Evolutionary conservation across 2,888 invertebrate species (phyloP).

Genomic region (Bombylius major): DNA sequence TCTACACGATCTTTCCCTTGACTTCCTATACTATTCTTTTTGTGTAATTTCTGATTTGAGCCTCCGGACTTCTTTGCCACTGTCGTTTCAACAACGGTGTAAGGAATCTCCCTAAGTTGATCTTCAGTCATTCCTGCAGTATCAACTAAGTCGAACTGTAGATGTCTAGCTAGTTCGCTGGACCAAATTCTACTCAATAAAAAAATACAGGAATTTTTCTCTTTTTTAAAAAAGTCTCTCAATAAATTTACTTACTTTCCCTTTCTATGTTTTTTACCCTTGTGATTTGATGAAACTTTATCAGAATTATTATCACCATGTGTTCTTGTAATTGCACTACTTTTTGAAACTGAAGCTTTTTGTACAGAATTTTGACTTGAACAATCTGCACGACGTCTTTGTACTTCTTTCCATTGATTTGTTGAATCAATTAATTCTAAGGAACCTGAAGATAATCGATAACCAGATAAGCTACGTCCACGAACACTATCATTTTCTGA

Average conservation of each 20-base stretch:
- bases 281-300: slow-evolving; percentile 38
- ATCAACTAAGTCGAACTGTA: slow-evolving; percentile 79
- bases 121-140: slow-evolving; percentile 81
- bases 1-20: slow-evolving; percentile 36
- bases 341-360: slow-evolving; percentile 56
- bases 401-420: slow-evolving; percentile 79
- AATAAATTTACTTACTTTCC: slow-evolving; percentile 42
- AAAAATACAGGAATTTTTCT: too few relatives aligned
- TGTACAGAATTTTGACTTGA: slow-evolving; percentile 44
- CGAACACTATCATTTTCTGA: slow-evolving; percentile 57
- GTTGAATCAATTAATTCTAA: slow-evolving; percentile 76
- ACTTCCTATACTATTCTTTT: slow-evolving; percentile 29
- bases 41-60: slow-evolving; percentile 34
- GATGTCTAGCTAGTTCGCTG: slow-evolving; percentile 67
- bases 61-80: slow-evolving; percentile 30
- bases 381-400: slow-evolving; percentile 55
- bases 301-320: slow-evolving; percentile 44
- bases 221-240: slow-evolving; percentile 21
- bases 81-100: slow-evolving; percentile 69
- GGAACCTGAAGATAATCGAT: slow-evolving; percentile 35
- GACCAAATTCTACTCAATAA: slow-evolving; percentile 42
- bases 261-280: slow-evolving; percentile 41
- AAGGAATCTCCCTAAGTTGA: slow-evolving; percentile 76
- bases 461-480: slow-evolving; percentile 35
- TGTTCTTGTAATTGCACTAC: slow-evolving; percentile 39